phyloP scores from a whole-genome alignment of 2,888 invertebrate genomes.

The Leptopilina drosophilae region DNA sequence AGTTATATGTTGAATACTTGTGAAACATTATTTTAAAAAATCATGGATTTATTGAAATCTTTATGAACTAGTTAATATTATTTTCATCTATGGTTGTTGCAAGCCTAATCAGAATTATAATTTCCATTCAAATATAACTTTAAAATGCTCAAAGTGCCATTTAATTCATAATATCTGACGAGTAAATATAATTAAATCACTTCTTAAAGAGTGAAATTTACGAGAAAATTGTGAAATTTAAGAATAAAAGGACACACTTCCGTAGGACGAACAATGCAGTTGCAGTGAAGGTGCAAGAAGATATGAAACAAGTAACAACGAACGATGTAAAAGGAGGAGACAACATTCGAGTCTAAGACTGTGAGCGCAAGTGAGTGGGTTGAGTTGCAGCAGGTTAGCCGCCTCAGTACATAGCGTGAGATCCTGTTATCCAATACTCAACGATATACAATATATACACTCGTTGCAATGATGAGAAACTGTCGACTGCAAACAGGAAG shows the following conservation, averaged over 20 bases:
- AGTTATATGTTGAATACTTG: too few relatives aligned
- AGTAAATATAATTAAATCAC: too few relatives aligned
- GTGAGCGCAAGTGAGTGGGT: constrained; percentile 68
- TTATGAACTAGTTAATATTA: too few relatives aligned
- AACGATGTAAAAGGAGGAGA: neutral
- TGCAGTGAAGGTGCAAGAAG: constrained; percentile 47
- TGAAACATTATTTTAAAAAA: too few relatives aligned
- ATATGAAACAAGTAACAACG: constrained; percentile 12
- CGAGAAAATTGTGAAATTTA: too few relatives aligned
- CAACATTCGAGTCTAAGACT: constrained; percentile 46
- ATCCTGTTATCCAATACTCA: constrained; percentile 56
- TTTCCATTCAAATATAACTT: too few relatives aligned
- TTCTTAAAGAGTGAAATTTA: too few relatives aligned
- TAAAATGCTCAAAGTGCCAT: too few relatives aligned
- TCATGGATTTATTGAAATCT: too few relatives aligned
- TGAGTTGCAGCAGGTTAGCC: constrained; percentile 74
- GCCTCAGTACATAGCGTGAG: constrained; percentile 69
- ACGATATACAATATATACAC: constrained; percentile 20
- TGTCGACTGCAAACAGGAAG: constrained; percentile 14
- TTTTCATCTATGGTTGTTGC: too few relatives aligned
- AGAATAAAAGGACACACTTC: neutral
- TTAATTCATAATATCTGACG: too few relatives aligned
- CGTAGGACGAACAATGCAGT: neutral
- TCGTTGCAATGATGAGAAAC: constrained; percentile 13
- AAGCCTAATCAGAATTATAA: too few relatives aligned